phyloP scores from a whole-genome alignment of 2,888 invertebrate genomes.

The Drosophila colorata region DNA sequence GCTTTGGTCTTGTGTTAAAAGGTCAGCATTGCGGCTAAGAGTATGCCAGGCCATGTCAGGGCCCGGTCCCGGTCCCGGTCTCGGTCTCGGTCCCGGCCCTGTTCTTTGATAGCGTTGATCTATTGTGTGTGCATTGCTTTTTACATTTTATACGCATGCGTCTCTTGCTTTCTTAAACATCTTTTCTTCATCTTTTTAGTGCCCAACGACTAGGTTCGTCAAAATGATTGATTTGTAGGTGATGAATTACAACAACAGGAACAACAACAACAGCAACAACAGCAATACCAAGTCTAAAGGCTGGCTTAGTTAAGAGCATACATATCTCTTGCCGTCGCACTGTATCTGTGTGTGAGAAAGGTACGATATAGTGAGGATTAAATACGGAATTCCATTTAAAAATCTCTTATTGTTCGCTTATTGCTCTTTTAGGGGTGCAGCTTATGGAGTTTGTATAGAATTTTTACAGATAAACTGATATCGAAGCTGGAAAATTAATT shows the following conservation, averaged over 20 bases:
- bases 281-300: slow-evolving; percentile 52
- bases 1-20: slow-evolving; percentile 65
- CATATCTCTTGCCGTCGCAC: slow-evolving; percentile 26
- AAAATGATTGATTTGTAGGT: slow-evolving; percentile 85
- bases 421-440: slow-evolving; percentile 76
- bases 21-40: slow-evolving; percentile 67
- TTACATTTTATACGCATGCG: slow-evolving; percentile 72
- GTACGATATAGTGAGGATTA: slow-evolving; percentile 78
- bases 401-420: slow-evolving; percentile 73
- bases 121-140: slow-evolving; percentile 70
- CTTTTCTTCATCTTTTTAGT: slow-evolving; percentile 54
- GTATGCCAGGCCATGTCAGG: slow-evolving; percentile 29
- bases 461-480: slow-evolving; percentile 72
- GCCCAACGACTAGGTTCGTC: slow-evolving; percentile 79
- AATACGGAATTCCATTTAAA: slow-evolving; percentile 78
- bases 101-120: slow-evolving; percentile 75
- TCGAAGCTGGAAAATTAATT: slow-evolving; percentile 74
- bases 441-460: slow-evolving; percentile 55
- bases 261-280: slow-evolving; percentile 3
- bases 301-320: slow-evolving; percentile 72
- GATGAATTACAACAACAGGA: slow-evolving; percentile 83
- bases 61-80: not conserved
- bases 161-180: slow-evolving; percentile 25
- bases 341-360: slow-evolving; percentile 59
- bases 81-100: slow-evolving; percentile 19